Evolutionary conservation across 1,140 invertebrate genomes (phyloP).

Genomic region (Bombus ignitus): DNA sequence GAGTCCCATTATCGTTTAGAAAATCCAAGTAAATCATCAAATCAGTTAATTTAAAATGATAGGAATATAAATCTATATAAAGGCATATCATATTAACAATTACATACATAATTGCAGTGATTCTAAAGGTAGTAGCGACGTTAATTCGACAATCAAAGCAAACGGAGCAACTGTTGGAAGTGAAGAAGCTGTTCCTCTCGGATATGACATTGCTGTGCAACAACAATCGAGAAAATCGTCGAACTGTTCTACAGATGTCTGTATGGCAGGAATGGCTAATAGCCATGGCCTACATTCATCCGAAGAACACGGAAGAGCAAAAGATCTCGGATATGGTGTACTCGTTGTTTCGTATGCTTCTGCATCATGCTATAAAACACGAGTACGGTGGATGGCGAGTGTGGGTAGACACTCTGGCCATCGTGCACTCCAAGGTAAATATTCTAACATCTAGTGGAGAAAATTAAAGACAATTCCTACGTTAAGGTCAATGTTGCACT

Average conservation of each 20-base stretch:
- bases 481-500: background rate
- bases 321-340: slow-evolving; percentile 99
- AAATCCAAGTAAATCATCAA: slow-evolving; percentile 94
- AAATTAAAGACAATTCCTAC: background rate
- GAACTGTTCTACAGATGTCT: slow-evolving; percentile 99
- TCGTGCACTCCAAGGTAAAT: slow-evolving; percentile 98
- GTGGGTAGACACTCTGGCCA: slow-evolving; percentile 99
- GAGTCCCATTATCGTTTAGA: slow-evolving; percentile 97
- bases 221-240: slow-evolving; percentile 97
- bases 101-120: slow-evolving; percentile 87
- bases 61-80: background rate
- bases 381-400: slow-evolving; percentile 99
- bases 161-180: slow-evolving; percentile 94
- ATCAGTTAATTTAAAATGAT: slow-evolving; percentile 17
- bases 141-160: slow-evolving; percentile 98
- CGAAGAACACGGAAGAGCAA: slow-evolving; percentile 96
- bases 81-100: background rate
- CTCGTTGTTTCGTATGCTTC: slow-evolving; percentile 96
- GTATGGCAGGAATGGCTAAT: slow-evolving; percentile 99
- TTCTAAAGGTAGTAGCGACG: slow-evolving; percentile 98
- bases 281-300: slow-evolving; percentile 98
- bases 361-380: slow-evolving; percentile 99
- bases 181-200: slow-evolving; percentile 97
- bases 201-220: slow-evolving; percentile 99
- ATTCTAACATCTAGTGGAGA: background rate